Percentiles rank a stretch among this genome's conserved stretches.
Evolutionary conservation across 2,888 invertebrate species (phyloP).

Genomic region (Oscheius myriophilus): DNA sequence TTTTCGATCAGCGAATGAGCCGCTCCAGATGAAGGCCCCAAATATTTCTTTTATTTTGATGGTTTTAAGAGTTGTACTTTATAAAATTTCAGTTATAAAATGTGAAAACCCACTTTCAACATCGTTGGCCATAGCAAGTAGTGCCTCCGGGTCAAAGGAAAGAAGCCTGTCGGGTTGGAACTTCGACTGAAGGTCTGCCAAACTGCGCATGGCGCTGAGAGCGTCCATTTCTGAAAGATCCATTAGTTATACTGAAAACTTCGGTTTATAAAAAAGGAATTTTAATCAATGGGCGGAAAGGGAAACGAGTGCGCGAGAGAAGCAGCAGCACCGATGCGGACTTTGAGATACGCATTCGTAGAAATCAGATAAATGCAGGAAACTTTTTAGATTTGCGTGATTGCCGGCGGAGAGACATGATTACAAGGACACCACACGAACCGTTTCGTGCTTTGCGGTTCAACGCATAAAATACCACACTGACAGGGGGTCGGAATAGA

Average conservation of each 20-base stretch:
- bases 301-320: not conserved
- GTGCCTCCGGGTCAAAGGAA: conserved; percentile 25
- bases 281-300: not conserved
- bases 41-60: too few species aligned
- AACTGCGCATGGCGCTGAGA: conserved; percentile 18
- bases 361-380: conserved; percentile 28
- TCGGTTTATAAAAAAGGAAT: too few species aligned
- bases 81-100: not conserved
- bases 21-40: too few species aligned
- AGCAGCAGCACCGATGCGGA: too few species aligned
- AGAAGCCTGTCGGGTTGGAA: conserved; percentile 25
- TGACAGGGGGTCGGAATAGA: too few species aligned
- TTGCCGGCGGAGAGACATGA: not conserved
- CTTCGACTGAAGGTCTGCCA: conserved; percentile 19
- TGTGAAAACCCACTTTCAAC: conserved; percentile 14
- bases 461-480: too few species aligned
- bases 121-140: conserved; percentile 15
- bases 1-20: too few species aligned
- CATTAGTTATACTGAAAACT: not conserved
- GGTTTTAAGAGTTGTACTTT: too few species aligned
- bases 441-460: too few species aligned
- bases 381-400: conserved; percentile 25
- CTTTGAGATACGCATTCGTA: conserved; percentile 3
- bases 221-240: conserved; percentile 17
- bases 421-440: too few species aligned